Base-by-base conservation (phyloP, 2,888 invertebrate genomes). In the Linyphia triangularis region DNA sequence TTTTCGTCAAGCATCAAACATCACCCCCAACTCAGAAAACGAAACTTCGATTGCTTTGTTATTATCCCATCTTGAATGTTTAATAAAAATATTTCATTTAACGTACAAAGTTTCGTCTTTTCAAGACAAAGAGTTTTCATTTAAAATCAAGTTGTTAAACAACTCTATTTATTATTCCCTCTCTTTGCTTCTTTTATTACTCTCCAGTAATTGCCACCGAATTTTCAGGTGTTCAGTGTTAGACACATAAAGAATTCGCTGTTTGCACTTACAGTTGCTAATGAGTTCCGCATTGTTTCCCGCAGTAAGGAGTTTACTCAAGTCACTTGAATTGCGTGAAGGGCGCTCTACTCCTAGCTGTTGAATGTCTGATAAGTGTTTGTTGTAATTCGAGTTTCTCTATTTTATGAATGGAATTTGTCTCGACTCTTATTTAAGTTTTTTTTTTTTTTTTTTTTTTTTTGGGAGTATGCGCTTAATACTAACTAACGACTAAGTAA, bases 241-340 rank as follows among this genome's bases (percentile, higher is more conserved):
- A n/a, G 51, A 51, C 51, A 51, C n/a, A n/a, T n/a, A 51, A 51
- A 51, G 51, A 51, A 51, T 51, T 16, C 51, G 5, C n/a, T 51
- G 51, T 51, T 51, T 51, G 51, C 51, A 51, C 51, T 51, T 51
- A 51, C 51, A 51, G 51, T 51, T 51, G 51, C 51, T 51, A 51
- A 51, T 51, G 51, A 51, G 51, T 51, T 51, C 51, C 51, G 51
- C 51, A 51, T 51, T 51, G 51, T 51, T 51, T 51, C 51, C 51
- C n/a, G 51, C 51, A 33, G 33, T 9, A 51, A n/a, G 5, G 51
- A 51, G 51, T 51, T 51, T 51, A n/a, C 51, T 51, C 13, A n/a
- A 51, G 51, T 51, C 51, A 2, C n/a, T 51, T 51, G 51, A 51
- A 51, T 16, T 0, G 51, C n/a, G 51, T 51, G 51, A 51, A 51